Percentiles rank a stretch among this genome's conserved stretches.
These are phyloP conservation scores for Hemistola chrysoprasaria DNA, from an alignment of 2,888 invertebrate species.

Conservation along the genomic window DNA sequence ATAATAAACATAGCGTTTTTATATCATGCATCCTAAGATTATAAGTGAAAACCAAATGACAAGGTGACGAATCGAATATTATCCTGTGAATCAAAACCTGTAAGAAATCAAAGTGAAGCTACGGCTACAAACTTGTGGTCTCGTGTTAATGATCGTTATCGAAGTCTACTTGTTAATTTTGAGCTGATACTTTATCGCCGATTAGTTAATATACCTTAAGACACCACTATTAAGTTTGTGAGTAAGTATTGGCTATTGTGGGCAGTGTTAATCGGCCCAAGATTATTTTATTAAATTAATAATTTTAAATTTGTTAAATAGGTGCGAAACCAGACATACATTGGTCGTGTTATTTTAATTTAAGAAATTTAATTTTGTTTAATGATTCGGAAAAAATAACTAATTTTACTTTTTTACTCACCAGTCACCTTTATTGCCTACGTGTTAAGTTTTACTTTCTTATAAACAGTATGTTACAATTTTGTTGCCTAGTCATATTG, in stretches of 20 bases:
- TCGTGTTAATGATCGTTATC: constrained; percentile 77
- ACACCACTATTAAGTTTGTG: constrained; percentile 63
- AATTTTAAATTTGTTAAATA: constrained; percentile 31
- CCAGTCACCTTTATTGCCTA: constrained; percentile 66
- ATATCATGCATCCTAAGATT: constrained; percentile 45
- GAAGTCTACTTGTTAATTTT: constrained; percentile 74
- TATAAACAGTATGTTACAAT: too few species aligned
- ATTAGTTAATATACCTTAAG: constrained; percentile 68
- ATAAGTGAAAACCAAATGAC: constrained; percentile 25
- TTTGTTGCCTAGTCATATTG: too few species aligned
- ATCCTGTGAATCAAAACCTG: constrained; percentile 48
- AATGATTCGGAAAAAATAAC: neutral
- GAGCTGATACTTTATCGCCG: constrained; percentile 66
- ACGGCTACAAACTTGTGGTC: constrained; percentile 76
- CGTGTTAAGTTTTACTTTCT: constrained; percentile 31
- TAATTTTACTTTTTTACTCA: constrained; percentile 41
- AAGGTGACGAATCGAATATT: constrained; percentile 23
- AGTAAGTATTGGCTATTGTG: constrained; percentile 49
- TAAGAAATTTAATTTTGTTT: constrained; percentile 27
- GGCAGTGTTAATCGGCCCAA: constrained; percentile 66
- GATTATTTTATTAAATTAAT: constrained; percentile 40
- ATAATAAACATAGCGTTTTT: constrained; percentile 42
- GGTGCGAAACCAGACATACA: constrained; percentile 61
- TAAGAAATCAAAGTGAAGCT: constrained; percentile 69
- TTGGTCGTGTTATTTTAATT: constrained; percentile 52